Evolutionary conservation across 2,888 invertebrate species (phyloP), one percentile per base, ranked within the genome.

Genomic region (Caenorhabditis zanzibari): DNA sequence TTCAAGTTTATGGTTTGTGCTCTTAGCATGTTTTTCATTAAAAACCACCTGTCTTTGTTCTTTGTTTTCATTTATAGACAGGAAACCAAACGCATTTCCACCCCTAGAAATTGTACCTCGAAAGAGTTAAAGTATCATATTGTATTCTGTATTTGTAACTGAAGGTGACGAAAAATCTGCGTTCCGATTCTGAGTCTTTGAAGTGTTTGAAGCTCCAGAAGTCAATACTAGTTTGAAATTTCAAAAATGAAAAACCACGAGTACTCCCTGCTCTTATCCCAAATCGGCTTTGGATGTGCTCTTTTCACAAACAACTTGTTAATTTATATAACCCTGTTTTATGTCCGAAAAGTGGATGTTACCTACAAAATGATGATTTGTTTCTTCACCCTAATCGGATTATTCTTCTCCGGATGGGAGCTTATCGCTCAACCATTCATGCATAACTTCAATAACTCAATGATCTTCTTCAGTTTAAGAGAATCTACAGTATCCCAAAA

Each of bases 281-380:
- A 58, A 16, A 58, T 58, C 32, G 28, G 12, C 3, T 44, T 28
- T n/a, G 7, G 44, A 3, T n/a, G 19, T 5, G 41, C 28, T 1
- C 22, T 59, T n/a, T 12, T 59, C 22, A 38, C 59, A 2, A 59
- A 59, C 22, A 32, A 16, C 2, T 12, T 59, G 19, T 14, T 59
- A 28, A 44, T 47, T n/a, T 64, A 47, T 19, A 12, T 47, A 0
- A 64, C 64, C 10, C 14, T 64, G 0, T 64, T 64, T 28, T 24
- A 47, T 9, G n/a, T 47, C 16, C 26, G 44, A 47, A 22, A 47
- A 28, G 26, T 64, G 9, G n/a, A 14, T 9, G 47, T 28, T 9
- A 64, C 64, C 22, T 64, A 47, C 22, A 64, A 47, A 47, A 12
- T 4, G 7, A 64, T 64, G 64, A 24, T 64, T 5, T 7, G 26